Evolutionary conservation across 2,888 invertebrate species (phyloP).

Genomic region (Calephelis perditalis): DNA sequence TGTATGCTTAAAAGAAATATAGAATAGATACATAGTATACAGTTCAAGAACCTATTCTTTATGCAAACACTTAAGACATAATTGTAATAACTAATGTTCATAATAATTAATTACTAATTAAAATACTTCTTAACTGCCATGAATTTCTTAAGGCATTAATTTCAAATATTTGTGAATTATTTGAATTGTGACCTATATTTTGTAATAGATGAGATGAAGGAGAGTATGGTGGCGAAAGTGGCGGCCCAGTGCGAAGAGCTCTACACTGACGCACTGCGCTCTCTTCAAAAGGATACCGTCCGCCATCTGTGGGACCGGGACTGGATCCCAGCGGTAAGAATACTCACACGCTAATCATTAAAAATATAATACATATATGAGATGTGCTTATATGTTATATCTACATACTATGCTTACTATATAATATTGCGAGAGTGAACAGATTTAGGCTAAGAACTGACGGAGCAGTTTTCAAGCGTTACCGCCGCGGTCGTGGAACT

Average conservation of each 20-base stretch:
- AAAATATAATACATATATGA: too few species aligned
- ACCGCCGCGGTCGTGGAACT: too few species aligned
- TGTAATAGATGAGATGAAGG: conserved; percentile 93
- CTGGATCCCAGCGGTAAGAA: conserved; percentile 77
- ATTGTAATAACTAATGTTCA: too few species aligned
- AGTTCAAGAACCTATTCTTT: too few species aligned
- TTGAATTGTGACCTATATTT: background rate
- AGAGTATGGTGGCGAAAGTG: conserved; percentile 93
- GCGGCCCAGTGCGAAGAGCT: conserved; percentile 95
- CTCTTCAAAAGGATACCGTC: conserved; percentile 90
- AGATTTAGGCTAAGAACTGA: too few species aligned
- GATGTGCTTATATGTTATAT: too few species aligned
- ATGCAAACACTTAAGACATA: too few species aligned
- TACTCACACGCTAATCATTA: background rate
- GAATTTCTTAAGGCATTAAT: conserved; percentile 85
- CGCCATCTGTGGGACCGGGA: conserved; percentile 93
- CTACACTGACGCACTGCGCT: conserved; percentile 93
- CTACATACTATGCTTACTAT: too few species aligned
- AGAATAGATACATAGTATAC: background rate
- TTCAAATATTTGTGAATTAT: conserved; percentile 91
- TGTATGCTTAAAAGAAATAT: background rate
- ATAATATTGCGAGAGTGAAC: too few species aligned
- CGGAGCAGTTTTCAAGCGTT: too few species aligned
- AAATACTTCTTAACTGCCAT: background rate
- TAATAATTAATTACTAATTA: too few species aligned